Evolutionary conservation across 2,888 invertebrate genomes (phyloP).

Genomic region (Antheraea assamensis): DNA sequence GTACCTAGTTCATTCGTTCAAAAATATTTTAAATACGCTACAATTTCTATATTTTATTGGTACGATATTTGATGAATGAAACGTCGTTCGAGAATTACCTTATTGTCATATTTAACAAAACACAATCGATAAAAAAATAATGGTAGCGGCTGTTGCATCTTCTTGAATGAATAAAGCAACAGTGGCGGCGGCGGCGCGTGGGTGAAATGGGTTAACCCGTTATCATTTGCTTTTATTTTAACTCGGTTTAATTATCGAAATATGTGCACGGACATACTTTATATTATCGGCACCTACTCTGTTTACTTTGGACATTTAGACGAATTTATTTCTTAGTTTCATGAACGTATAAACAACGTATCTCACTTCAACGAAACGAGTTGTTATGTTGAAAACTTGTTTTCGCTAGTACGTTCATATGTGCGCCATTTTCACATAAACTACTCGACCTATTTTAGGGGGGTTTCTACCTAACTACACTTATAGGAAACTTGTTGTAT

Average conservation of each 20-base stretch:
- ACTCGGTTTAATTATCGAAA: constrained; percentile 17
- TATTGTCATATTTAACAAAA: neutral
- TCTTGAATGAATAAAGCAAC: constrained; percentile 33
- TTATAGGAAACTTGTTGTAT: no score
- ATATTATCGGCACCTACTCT: neutral
- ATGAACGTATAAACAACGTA: neutral
- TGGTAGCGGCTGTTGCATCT: constrained; percentile 15
- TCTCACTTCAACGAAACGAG: neutral
- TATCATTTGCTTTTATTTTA: constrained; percentile 33
- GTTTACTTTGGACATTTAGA: constrained; percentile 7
- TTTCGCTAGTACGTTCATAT: no score
- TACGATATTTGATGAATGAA: neutral
- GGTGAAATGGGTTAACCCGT: constrained; percentile 35
- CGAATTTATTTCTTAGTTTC: constrained; percentile 5
- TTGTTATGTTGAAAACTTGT: neutral
- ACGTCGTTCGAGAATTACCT: neutral
- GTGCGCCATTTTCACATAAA: neutral
- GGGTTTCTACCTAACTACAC: no score
- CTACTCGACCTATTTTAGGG: neutral
- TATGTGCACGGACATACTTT: neutral
- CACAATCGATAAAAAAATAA: neutral
- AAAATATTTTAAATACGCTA: neutral
- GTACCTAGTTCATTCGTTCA: no score
- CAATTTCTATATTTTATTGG: no score
- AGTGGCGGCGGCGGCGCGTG: constrained; percentile 37